Evolutionary conservation across 2,113 vertebrate species (phyloP), one percentile per base, ranked within the genome.

Genomic region (Saguinus midas): DNA sequence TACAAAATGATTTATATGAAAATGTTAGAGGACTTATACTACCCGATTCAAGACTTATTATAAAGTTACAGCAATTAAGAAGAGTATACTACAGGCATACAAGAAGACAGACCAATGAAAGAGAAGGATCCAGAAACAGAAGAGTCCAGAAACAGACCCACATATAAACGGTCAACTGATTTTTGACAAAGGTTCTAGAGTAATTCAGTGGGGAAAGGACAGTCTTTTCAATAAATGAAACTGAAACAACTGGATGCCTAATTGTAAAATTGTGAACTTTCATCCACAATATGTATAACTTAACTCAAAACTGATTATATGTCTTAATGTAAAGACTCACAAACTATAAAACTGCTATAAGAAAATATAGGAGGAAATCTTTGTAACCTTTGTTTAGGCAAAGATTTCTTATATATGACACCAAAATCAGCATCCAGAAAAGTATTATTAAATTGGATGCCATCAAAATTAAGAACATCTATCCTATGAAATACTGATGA

Each of bases 401-500:
- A 90, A 68, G 50, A 50, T 57, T 78, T 85, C 45, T 66, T 75
- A 86, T 0, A n/a, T 78, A 86, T 13, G 43, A 70, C 20, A 92
- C 0, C 55, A 48, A 94, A 83, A 78, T 48, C 4, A 55, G 3
- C 25, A 85, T 23, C 14, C 6, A 57, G 64, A 73, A 87, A 92
- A 88, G 11, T 64, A 64, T 14, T 79, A 18, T 66, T 75, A 90
- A 75, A 76, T 10, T 93, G 25, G 32, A 52, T 61, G 61, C 93
- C 43, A 96, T 48, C 37, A 91, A 94, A 87, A 75, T 82, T 81
- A 82, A 40, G 32, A 94, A 72, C 18, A n/a, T 78, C 76, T 78
- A 61, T 58, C 64, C 58, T 87, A 37, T 76, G 37, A 83, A 91
- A 87, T 57, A 76, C 3, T 83, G 18, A 37, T 43, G 45, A 72